Base-by-base conservation (phyloP, 2,888 invertebrate genomes). In the Agrochola circellaris region DNA sequence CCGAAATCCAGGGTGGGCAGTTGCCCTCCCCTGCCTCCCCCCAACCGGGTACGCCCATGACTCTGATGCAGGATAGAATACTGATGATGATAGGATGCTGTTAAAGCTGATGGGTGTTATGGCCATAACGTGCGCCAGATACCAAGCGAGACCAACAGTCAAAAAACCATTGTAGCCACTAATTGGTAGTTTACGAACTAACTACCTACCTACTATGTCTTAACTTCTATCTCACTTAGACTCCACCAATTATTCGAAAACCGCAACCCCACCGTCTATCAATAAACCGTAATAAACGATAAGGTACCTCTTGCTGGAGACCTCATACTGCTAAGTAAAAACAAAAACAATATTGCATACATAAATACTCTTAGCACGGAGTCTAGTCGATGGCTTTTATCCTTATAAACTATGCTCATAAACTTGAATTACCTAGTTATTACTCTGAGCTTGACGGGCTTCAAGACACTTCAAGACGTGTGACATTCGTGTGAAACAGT, bases 361-460 rank as follows among this genome's bases (percentile, higher is more conserved):
- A 30, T 48, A 45, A n/a, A 45, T 54, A 61, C 54, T 62, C 26
- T 48, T 51, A 64, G 26, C 77, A 64, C 20, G 42, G 11, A 45
- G 6, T 26, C 34, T 65, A 34, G 45, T 79, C 73, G 8, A 73
- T 79, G 73, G 34, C 15, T 79, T 66, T 54, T n/a, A 42, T 51
- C 2, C 20, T 26, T 30, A 7, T 26, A 51, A 20, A 51, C 51
- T 20, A 20, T 51, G 51, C n/a, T 34, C 51, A 9, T 26, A 34
- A 23, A 54, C 4, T n/a, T n/a, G n/a, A n/a, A n/a, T n/a, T n/a
- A n/a, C n/a, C n/a, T n/a, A n/a, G n/a, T n/a, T n/a, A n/a, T n/a
- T n/a, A n/a, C n/a, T n/a, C n/a, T n/a, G n/a, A n/a, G 38, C 38
- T 38, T 73, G 79, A 61, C 79, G 66, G 73, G 23, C 23, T 51